These are phyloP conservation scores for Pararge aegeria DNA, from an alignment of 1,140 invertebrate species.

Conservation along the genomic window DNA sequence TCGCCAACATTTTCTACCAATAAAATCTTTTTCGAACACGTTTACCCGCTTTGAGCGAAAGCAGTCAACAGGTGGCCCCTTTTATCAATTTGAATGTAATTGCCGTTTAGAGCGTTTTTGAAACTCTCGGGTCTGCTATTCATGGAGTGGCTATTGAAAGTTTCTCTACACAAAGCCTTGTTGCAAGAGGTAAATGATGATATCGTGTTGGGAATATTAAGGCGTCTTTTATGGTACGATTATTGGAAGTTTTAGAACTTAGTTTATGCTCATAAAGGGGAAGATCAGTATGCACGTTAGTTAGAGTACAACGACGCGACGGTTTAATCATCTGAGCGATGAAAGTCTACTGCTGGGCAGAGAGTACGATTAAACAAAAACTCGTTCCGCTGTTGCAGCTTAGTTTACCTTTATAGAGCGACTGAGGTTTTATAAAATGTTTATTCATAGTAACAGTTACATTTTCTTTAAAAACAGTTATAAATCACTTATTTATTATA, in stretches of 20 bases:
- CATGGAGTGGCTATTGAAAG: conserved; percentile 34
- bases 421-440: too few relatives aligned
- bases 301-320: too few relatives aligned
- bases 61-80: conserved; percentile 67
- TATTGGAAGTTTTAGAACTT: neutral
- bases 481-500: too few relatives aligned
- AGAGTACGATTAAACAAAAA: too few relatives aligned
- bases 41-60: conserved; percentile 46
- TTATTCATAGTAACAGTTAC: too few relatives aligned
- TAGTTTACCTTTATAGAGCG: too few relatives aligned
- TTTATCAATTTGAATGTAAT: conserved; percentile 67
- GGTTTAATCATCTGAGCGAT: too few relatives aligned
- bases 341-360: too few relatives aligned
- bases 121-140: conserved; percentile 33
- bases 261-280: neutral
- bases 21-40: conserved; percentile 70
- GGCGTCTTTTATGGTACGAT: neutral
- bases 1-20: conserved; percentile 57
- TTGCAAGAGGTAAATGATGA: conserved; percentile 13
- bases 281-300: neutral
- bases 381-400: too few relatives aligned
- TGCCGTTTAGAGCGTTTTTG: conserved; percentile 48
- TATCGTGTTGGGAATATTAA: conserved; percentile 15
- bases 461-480: too few relatives aligned
- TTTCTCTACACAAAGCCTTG: conserved; percentile 26